phyloP scores from a whole-genome alignment of 53 echinoderm and acorn worm genomes.

The Luidia sarsii region DNA sequence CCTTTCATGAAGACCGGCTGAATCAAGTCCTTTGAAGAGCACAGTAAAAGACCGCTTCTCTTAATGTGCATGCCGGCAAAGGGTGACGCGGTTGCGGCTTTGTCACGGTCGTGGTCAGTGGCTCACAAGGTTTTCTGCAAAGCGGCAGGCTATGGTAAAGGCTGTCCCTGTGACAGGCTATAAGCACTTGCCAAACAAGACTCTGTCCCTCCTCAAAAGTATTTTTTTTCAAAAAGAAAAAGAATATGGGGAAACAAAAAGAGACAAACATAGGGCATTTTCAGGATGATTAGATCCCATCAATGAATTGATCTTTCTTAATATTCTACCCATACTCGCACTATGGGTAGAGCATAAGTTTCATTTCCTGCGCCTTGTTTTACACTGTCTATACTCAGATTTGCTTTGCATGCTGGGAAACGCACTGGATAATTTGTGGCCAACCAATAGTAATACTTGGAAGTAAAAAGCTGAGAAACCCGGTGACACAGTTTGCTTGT shows the following conservation, averaged over 20 bases:
- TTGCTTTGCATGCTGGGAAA: slow-evolving; percentile 38
- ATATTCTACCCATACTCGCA: not conserved
- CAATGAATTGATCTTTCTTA: slow-evolving; percentile 13
- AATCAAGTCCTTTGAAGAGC: not conserved
- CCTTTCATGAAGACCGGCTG: slow-evolving; percentile 14
- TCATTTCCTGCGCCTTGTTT: too few relatives aligned
- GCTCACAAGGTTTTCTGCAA: slow-evolving; percentile 32
- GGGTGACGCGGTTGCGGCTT: slow-evolving; percentile 29
- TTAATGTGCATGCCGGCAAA: slow-evolving; percentile 12
- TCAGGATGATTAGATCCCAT: too few relatives aligned
- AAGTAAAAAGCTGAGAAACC: not conserved
- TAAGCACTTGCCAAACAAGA: slow-evolving; percentile 32
- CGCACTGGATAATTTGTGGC: not conserved
- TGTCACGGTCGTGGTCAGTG: slow-evolving; percentile 57
- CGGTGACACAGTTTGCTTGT: slow-evolving; percentile 6
- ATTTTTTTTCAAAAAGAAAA: not conserved
- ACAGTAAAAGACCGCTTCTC: slow-evolving; percentile 5
- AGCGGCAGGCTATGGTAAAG: not conserved
- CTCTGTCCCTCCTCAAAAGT: slow-evolving; percentile 11
- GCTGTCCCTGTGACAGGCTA: not conserved
- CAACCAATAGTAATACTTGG: slow-evolving; percentile 1
- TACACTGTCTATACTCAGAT: not conserved
- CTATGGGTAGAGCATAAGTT: not conserved
- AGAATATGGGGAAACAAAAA: too few relatives aligned
- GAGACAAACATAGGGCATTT: too few relatives aligned